Percentiles rank a stretch among this genome's conserved stretches.
phyloP scores from a whole-genome alignment of 2,888 invertebrate species.

The Drosophila rellima region DNA sequence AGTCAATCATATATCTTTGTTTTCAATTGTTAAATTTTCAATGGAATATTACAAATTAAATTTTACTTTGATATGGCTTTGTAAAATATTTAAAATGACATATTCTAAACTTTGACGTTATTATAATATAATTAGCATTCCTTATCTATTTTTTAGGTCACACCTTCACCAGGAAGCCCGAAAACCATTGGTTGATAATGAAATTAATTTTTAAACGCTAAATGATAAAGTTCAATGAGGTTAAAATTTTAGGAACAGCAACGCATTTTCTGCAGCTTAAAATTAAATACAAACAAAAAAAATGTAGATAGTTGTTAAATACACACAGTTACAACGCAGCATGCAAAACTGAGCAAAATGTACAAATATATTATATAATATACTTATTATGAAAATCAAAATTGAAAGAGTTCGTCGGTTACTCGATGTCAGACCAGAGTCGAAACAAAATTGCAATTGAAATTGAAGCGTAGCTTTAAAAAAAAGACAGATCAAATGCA shows the following conservation, averaged over 20 bases:
- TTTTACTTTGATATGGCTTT: too few relatives aligned
- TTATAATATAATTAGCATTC: neutral
- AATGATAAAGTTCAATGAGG: constrained; percentile 28
- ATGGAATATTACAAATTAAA: too few relatives aligned
- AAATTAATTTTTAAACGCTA: constrained; percentile 23
- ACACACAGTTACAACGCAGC: constrained; percentile 75
- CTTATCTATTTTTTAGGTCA: neutral
- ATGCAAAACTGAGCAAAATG: constrained; percentile 71
- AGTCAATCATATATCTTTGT: too few relatives aligned
- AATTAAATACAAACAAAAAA: constrained; percentile 38
- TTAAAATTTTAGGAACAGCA: constrained; percentile 35
- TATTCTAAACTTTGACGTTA: neutral
- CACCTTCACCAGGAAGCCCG: constrained; percentile 26
- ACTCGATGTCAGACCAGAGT: constrained; percentile 37
- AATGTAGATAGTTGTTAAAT: constrained; percentile 49
- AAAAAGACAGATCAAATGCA: constrained; percentile 63
- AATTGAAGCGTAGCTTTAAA: constrained; percentile 68
- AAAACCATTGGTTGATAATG: neutral
- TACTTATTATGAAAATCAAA: constrained; percentile 43
- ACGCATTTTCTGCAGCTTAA: constrained; percentile 38
- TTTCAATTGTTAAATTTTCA: neutral
- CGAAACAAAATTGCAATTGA: constrained; percentile 46
- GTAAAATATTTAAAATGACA: too few relatives aligned
- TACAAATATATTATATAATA: constrained; percentile 42
- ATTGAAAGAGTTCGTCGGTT: constrained; percentile 37